Conservation (phyloP, 1,140 invertebrate species). For the Diabrotica undecimpunctata region DNA sequence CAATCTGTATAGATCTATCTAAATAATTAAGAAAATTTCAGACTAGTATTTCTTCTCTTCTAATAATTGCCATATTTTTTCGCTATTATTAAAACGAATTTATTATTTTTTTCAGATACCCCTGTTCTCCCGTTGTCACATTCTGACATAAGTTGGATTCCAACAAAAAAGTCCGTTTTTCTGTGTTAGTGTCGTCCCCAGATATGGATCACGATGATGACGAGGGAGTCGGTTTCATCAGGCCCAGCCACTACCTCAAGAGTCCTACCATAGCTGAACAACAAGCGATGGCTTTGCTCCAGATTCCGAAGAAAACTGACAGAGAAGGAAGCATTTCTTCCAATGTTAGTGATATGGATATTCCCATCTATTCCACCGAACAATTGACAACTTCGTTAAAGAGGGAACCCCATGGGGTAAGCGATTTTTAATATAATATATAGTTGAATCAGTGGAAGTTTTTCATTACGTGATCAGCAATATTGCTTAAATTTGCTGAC, state of each 20-base stretch:
- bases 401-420: conserved; percentile 34
- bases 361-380: conserved; percentile 53
- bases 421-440: conserved; percentile 9
- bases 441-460: too few relatives aligned
- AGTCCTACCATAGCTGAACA: conserved; percentile 47
- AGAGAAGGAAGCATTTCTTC: conserved; percentile 55
- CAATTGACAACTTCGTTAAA: conserved; percentile 36
- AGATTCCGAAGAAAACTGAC: conserved; percentile 45
- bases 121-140: too few relatives aligned
- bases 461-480: too few relatives aligned
- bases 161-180: conserved; percentile 27
- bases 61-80: too few relatives aligned
- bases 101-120: too few relatives aligned
- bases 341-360: conserved; percentile 57
- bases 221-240: conserved; percentile 55
- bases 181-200: conserved; percentile 28
- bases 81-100: too few relatives aligned
- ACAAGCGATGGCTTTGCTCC: conserved; percentile 49
- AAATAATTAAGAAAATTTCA: too few relatives aligned
- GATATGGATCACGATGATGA: conserved; percentile 54
- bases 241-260: conserved; percentile 56
- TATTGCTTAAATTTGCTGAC: too few relatives aligned
- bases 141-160: neutral
- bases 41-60: too few relatives aligned
- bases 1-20: too few relatives aligned